Base-by-base conservation (phyloP, 1,140 invertebrate species). In the Dendroctonus valens region DNA sequence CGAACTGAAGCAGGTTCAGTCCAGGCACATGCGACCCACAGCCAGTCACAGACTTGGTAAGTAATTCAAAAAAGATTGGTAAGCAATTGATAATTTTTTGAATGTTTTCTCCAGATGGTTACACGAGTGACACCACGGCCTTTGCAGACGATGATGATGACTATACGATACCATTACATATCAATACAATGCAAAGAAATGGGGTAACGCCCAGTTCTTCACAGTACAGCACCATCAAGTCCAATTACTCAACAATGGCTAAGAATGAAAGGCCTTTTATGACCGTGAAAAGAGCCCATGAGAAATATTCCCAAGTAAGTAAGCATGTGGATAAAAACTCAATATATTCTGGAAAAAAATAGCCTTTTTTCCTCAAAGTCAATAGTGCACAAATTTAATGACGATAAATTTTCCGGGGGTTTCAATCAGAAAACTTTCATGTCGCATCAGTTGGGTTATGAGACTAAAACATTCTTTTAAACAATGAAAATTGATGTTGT, bases 101-200 rank as follows among this genome's bases (percentile, higher is more conserved):
- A 51, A 5, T n/a, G 9, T 1, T 12, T 12, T 51, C n/a, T 15
- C 8, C 40, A 66, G 66, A 68, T 62, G 66, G 89, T 5, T 91
- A 91, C 74, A 87, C 88, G 2, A 90, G 88, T 72, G 89, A 91
- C 73, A 91, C 89, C 2, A 90, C 89, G 6, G 85, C 89, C 3
- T 86, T 90, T 65, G 87, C 88, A 48, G 88, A 89, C 71, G 87
- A 89, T 70, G 84, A 86, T 60, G 85, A 86, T 11, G 84, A 86
- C 74, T 87, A 85, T 76, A 83, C 82, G 59, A 81, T 87, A 46
- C 87, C 87, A 4, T 76, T 88, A 7, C 86, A 87, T 73, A 85
- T 88, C 62, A 85, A 87, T 75, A 87, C 85, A 4, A 77, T 63
- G 55, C 65, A 73, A 26, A 75, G 70, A 59, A 71, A 69, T 66